These are phyloP conservation scores for Spatulosminthurus flaviceps DNA, from an alignment of 2,888 invertebrate species.

Conservation along the genomic window DNA sequence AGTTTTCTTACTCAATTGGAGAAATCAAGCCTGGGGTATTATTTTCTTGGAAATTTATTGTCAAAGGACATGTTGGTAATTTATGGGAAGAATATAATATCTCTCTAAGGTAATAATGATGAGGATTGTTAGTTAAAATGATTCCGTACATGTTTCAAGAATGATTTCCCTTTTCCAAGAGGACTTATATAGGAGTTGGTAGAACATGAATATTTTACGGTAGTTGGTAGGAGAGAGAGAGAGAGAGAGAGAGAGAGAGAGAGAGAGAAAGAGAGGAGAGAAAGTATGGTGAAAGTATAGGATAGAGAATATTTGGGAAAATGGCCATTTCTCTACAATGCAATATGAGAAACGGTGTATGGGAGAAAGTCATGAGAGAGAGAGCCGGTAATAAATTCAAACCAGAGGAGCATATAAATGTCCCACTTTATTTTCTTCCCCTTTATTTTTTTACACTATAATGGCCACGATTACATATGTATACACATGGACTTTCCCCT, in stretches of 20 bases:
- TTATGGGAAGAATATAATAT: constrained; percentile 4
- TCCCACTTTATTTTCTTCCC: constrained; percentile 35
- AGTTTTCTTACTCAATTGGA: not conserved
- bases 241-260: too few species aligned
- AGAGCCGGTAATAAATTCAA: constrained; percentile 20
- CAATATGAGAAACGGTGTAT: constrained; percentile 18
- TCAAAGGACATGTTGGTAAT: not conserved
- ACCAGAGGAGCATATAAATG: constrained; percentile 40
- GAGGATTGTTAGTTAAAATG: constrained; percentile 12
- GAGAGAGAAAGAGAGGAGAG: too few species aligned
- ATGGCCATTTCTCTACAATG: not conserved
- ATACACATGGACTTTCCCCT: constrained; percentile 9
- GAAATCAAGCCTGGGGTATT: not conserved
- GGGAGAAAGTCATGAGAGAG: constrained; percentile 26
- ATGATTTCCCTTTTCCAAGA: not conserved
- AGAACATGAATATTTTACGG: too few species aligned
- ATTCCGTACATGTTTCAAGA: not conserved
- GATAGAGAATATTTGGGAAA: not conserved
- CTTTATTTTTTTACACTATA: constrained; percentile 32
- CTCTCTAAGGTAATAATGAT: constrained; percentile 6
- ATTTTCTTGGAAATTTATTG: not conserved
- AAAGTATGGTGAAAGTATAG: too few species aligned
- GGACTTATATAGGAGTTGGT: too few species aligned
- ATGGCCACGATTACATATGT: constrained; percentile 26
- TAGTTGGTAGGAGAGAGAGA: too few species aligned